A percentile compares a stretch with the other conserved stretches of the same genome.
Evolutionary conservation across 2,797 vertebrate species (phyloP).

Genomic region (Xiphorhynchus erythropygius): DNA sequence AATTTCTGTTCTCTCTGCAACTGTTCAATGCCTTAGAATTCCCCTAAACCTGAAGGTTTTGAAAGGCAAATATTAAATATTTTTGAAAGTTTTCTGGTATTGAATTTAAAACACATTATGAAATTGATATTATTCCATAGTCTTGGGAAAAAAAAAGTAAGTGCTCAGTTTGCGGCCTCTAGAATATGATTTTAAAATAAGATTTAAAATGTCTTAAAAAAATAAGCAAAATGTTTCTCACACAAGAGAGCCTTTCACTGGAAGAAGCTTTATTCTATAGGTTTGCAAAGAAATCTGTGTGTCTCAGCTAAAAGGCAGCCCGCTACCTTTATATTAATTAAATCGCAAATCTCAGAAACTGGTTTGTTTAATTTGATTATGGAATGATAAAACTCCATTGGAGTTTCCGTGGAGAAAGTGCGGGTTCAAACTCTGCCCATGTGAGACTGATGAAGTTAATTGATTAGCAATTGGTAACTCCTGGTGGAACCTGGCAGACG

Average conservation of each 20-base stretch:
- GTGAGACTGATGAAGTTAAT: fast-evolving
- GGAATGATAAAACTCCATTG: neutral
- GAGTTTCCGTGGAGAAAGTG: neutral
- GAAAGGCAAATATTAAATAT: neutral
- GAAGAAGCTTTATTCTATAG: neutral
- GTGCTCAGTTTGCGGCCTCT: neutral
- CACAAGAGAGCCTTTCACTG: neutral
- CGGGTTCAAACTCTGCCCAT: neutral
- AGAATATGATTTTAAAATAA: neutral
- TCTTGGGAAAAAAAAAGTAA: neutral
- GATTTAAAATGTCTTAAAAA: neutral
- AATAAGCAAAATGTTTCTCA: neutral
- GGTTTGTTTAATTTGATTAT: neutral
- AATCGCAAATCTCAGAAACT: neutral
- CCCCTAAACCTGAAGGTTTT: neutral
- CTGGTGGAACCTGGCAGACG: neutral
- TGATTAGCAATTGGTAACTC: neutral
- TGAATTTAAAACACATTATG: neutral
- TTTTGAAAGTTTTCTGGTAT: neutral
- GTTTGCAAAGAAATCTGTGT: neutral
- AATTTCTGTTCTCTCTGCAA: neutral
- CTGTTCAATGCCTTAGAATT: neutral
- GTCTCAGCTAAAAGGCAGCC: neutral
- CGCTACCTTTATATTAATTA: neutral
- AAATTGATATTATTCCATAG: neutral